Conservation (phyloP, 2,797 vertebrate genomes). For the Lutjanus campechanus region DNA sequence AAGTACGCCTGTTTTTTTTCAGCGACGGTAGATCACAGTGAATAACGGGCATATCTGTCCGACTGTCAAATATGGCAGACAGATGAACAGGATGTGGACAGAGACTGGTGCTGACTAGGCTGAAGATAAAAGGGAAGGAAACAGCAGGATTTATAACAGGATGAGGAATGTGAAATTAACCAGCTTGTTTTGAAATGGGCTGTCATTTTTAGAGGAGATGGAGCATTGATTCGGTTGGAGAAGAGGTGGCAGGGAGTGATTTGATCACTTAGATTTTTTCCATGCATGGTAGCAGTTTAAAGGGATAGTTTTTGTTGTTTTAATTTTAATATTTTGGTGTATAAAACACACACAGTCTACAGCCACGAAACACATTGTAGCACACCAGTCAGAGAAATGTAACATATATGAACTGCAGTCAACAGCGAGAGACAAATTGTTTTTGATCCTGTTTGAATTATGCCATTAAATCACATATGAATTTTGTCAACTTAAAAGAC, state of each 20-base stretch:
- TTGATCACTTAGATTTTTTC: slow-evolving; percentile 32
- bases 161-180: slow-evolving; percentile 67
- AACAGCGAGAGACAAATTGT: no score
- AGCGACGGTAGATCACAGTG: slow-evolving; percentile 61
- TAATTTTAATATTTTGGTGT: no score
- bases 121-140: slow-evolving; percentile 55
- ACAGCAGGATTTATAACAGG: slow-evolving; percentile 67
- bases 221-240: slow-evolving; percentile 56
- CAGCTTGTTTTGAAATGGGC: slow-evolving; percentile 54
- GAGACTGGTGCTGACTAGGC: slow-evolving; percentile 62
- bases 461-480: no score
- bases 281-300: background rate
- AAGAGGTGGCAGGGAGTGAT: slow-evolving; percentile 15
- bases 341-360: no score
- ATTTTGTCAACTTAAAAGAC: no score
- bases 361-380: no score
- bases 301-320: no score
- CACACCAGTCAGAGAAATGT: no score
- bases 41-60: slow-evolving; percentile 60
- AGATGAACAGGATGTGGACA: slow-evolving; percentile 65
- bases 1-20: slow-evolving; percentile 53
- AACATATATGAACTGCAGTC: no score
- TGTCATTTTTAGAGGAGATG: slow-evolving; percentile 55
- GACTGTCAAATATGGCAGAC: slow-evolving; percentile 68
- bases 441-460: no score